Percentiles rank a stretch among this genome's conserved stretches.
These are phyloP conservation scores for Agriotes lineatus DNA, from an alignment of 2,888 invertebrate species.

Conservation along the genomic window DNA sequence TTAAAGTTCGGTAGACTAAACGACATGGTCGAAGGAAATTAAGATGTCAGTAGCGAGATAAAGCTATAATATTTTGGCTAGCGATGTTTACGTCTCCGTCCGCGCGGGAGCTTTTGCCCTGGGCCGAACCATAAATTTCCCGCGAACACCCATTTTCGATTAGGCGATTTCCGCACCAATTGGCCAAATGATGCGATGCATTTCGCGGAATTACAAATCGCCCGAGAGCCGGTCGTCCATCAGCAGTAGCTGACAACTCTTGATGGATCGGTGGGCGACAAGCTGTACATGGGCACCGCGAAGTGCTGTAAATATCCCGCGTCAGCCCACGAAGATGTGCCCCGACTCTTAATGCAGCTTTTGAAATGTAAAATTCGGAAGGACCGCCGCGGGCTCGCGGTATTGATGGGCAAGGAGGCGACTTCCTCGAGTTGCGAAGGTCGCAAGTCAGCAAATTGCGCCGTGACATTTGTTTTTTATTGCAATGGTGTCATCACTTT, in stretches of 20 bases:
- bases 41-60: slow-evolving; percentile 33
- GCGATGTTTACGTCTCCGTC: slow-evolving; percentile 25
- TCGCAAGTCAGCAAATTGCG: not conserved
- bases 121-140: slow-evolving; percentile 7
- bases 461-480: slow-evolving; percentile 2
- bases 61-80: slow-evolving; percentile 35
- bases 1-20: slow-evolving; percentile 41
- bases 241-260: slow-evolving; percentile 57
- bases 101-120: not conserved
- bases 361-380: too few species aligned
- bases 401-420: not conserved
- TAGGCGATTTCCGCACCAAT: slow-evolving; percentile 20
- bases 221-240: slow-evolving; percentile 49
- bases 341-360: slow-evolving; percentile 41
- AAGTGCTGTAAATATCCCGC: slow-evolving; percentile 42
- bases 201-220: slow-evolving; percentile 43
- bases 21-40: slow-evolving; percentile 35
- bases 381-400: too few species aligned
- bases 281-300: slow-evolving; percentile 56
- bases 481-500: slow-evolving; percentile 2
- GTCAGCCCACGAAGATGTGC: slow-evolving; percentile 41
- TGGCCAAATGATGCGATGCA: slow-evolving; percentile 31
- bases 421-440: not conserved
- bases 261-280: slow-evolving; percentile 56
- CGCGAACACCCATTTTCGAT: not conserved